Evolutionary conservation across 2,113 vertebrate genomes (phyloP).

Genomic region (Daphoenositta chrysoptera): DNA sequence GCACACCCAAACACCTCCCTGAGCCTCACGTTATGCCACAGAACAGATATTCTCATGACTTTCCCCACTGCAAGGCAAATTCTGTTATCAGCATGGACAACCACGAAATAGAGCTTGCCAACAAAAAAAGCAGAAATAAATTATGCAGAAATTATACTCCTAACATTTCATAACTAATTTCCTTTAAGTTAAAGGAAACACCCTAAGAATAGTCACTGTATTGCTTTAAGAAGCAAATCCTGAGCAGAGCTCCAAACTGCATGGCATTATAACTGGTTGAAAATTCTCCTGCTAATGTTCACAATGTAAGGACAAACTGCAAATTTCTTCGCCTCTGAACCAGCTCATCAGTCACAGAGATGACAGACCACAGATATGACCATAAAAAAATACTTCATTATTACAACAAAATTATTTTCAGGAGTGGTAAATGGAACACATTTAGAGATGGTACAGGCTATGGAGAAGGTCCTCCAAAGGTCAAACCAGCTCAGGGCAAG

Average conservation of each 20-base stretch:
- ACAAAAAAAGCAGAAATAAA: neutral
- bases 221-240: neutral
- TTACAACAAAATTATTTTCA: neutral
- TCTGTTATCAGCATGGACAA: neutral
- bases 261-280: neutral
- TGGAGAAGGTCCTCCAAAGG: neutral
- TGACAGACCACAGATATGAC: neutral
- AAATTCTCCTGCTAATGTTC: neutral
- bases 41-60: fast-evolving
- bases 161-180: too few relatives aligned
- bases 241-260: neutral
- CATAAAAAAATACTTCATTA: neutral
- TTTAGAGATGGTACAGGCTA: neutral
- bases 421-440: neutral
- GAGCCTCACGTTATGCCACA: neutral
- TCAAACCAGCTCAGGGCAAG: neutral
- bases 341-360: neutral
- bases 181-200: neutral
- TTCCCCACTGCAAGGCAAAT: neutral
- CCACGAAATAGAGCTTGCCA: neutral
- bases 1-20: neutral
- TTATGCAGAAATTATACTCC: neutral
- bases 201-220: neutral
- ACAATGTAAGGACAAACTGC: neutral
- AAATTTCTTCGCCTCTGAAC: neutral